These are phyloP conservation scores for Chaetorhynchus papuensis DNA, from an alignment of 2,113 vertebrate species.

Conservation along the genomic window DNA sequence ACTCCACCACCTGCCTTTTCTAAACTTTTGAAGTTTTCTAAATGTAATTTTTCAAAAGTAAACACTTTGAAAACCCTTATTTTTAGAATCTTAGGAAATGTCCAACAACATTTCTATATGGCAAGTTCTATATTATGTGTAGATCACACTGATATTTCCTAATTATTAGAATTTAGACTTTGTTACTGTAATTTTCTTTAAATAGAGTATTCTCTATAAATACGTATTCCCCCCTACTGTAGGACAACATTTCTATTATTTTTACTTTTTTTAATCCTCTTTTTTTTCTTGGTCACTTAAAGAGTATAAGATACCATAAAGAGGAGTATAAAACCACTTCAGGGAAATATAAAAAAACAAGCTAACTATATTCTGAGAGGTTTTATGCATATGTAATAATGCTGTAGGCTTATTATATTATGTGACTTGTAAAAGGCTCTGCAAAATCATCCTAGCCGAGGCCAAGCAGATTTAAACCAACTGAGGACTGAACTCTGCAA, in stretches of 20 bases:
- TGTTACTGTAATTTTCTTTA: not conserved
- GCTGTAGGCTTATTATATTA: not conserved
- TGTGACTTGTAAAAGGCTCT: not conserved
- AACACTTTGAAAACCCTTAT: not conserved
- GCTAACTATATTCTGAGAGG: not conserved
- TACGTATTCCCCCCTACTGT: accelerated
- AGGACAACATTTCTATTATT: not conserved
- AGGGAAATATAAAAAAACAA: not conserved
- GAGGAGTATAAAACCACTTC: not conserved
- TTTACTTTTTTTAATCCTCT: not conserved
- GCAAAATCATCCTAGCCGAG: not conserved
- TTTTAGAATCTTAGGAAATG: not conserved
- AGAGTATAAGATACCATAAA: not conserved
- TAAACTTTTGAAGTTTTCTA: not conserved
- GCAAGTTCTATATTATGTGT: not conserved
- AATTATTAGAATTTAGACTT: not conserved
- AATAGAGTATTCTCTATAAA: not conserved
- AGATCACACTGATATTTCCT: not conserved
- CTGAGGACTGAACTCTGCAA: not conserved
- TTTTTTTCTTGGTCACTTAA: not conserved
- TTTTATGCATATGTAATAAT: not conserved
- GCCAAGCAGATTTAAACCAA: not conserved
- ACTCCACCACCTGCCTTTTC: not conserved
- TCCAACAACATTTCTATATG: not conserved
- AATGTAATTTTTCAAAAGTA: not conserved